Percentiles rank a stretch among this genome's conserved stretches.
Conservation (phyloP, 2,113 vertebrate genomes). For the Etheostoma cragini region DNA sequence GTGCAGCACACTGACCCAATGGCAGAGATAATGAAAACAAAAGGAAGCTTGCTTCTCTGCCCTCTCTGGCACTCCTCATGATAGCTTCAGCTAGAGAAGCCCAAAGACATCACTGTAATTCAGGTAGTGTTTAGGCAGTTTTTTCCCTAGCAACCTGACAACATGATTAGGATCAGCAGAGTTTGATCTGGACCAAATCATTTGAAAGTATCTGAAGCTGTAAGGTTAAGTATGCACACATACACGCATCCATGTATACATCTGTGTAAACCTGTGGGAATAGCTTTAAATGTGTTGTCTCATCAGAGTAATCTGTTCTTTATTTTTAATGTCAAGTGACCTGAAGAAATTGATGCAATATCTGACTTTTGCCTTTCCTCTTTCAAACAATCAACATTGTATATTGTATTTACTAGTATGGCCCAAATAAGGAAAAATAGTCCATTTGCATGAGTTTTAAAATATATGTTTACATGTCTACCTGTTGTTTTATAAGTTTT, state of each 20-base stretch:
- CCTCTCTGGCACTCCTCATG: constrained; percentile 30
- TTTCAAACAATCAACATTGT: background rate
- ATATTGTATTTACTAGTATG: background rate
- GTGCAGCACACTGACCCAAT: constrained; percentile 76
- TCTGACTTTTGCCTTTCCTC: constrained; percentile 6
- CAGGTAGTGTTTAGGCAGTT: background rate
- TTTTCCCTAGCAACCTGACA: background rate
- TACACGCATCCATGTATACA: constrained; percentile 1
- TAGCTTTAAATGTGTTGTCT: constrained; percentile 34
- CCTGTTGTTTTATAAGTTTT: background rate
- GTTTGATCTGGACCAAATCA: background rate
- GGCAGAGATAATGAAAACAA: constrained; percentile 71
- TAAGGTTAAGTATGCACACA: background rate
- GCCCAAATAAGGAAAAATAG: background rate
- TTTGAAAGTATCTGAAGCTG: constrained; percentile 30
- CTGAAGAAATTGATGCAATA: background rate
- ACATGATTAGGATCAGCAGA: background rate
- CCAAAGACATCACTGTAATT: constrained; percentile 23
- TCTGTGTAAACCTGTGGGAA: constrained; percentile 41
- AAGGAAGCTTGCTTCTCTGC: constrained; percentile 28
- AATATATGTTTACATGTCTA: background rate
- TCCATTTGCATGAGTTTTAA: background rate
- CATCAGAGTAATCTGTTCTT: constrained; percentile 44
- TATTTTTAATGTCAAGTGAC: constrained; percentile 27
- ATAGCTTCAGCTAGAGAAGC: constrained; percentile 17